These are phyloP conservation scores for Xyrichtys novacula DNA, from an alignment of 2,797 vertebrate genomes.

Conservation along the genomic window DNA sequence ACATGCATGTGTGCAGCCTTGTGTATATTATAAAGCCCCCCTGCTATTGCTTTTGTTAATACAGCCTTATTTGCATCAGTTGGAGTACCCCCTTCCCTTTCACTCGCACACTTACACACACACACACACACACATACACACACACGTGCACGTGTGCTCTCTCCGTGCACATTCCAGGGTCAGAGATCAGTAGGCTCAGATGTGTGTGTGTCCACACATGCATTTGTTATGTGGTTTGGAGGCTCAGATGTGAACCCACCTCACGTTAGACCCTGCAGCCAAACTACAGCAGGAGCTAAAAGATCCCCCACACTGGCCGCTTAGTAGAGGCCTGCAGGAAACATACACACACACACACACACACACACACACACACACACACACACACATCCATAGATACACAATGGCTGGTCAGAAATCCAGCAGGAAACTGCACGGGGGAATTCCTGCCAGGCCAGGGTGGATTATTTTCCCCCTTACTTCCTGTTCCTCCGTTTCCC, in stretches of 20 bases:
- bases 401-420: constrained; percentile 79
- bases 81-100: constrained; percentile 40
- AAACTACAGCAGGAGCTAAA: constrained; percentile 78
- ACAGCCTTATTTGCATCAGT: constrained; percentile 78
- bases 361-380: constrained; percentile 49
- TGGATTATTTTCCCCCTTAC: constrained; percentile 78
- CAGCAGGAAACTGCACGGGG: constrained; percentile 80
- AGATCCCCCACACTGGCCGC: constrained; percentile 67
- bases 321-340: constrained; percentile 69
- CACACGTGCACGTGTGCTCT: constrained; percentile 23
- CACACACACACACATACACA: constrained; percentile 25
- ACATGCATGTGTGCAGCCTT: constrained; percentile 8
- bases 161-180: constrained; percentile 65
- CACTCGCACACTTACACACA: constrained; percentile 20
- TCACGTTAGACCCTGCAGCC: constrained; percentile 82
- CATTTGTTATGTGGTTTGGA: constrained; percentile 67
- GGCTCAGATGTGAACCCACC: constrained; percentile 81
- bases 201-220: constrained; percentile 57
- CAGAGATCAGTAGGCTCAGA: constrained; percentile 76
- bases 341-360: constrained; percentile 38
- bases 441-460: constrained; percentile 80
- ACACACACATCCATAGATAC: constrained; percentile 48
- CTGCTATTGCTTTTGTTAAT: constrained; percentile 71
- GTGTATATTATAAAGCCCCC: constrained; percentile 26
- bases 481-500: constrained; percentile 76